A percentile compares a stretch with the other conserved stretches of the same genome.
These are phyloP conservation scores for Archaeoteleia sp. DNA, from an alignment of 2,888 invertebrate species.

Conservation along the genomic window DNA sequence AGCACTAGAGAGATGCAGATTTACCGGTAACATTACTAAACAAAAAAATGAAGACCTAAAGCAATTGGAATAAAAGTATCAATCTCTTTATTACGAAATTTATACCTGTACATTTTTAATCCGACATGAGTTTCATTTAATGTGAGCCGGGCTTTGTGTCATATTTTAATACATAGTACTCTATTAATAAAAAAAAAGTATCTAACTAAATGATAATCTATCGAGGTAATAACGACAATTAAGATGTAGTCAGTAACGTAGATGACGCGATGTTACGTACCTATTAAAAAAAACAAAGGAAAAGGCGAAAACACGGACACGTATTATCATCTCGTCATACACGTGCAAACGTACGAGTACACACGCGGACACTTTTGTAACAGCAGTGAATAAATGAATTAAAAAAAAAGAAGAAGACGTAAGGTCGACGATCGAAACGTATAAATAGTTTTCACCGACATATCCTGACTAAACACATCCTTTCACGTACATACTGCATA, in stretches of 20 bases:
- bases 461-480: slow-evolving; percentile 74
- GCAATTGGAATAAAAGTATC: slow-evolving; percentile 16
- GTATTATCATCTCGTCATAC: slow-evolving; percentile 5
- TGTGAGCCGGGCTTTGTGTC: too few relatives aligned
- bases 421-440: slow-evolving; percentile 65
- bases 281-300: slow-evolving; percentile 47
- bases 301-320: slow-evolving; percentile 52
- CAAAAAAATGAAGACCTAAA: slow-evolving; percentile 22
- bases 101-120: too few relatives aligned
- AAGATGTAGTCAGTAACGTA: slow-evolving; percentile 59
- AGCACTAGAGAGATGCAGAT: too few relatives aligned
- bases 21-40: slow-evolving; percentile 19
- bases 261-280: slow-evolving; percentile 59
- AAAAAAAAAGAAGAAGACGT: slow-evolving; percentile 49
- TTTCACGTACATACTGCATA: slow-evolving; percentile 71
- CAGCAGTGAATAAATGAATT: slow-evolving; percentile 58
- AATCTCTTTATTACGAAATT: too few relatives aligned
- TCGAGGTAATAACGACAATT: slow-evolving; percentile 57
- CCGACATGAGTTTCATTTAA: too few relatives aligned
- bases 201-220: slow-evolving; percentile 34
- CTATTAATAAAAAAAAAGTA: slow-evolving; percentile 36
- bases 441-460: slow-evolving; percentile 73
- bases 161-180: slow-evolving; percentile 7
- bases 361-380: slow-evolving; percentile 63
- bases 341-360: slow-evolving; percentile 6